A percentile compares a stretch with the other conserved stretches of the same genome.
These are phyloP conservation scores for Motacilla alba DNA, from an alignment of 2,113 vertebrate genomes.

Conservation along the genomic window DNA sequence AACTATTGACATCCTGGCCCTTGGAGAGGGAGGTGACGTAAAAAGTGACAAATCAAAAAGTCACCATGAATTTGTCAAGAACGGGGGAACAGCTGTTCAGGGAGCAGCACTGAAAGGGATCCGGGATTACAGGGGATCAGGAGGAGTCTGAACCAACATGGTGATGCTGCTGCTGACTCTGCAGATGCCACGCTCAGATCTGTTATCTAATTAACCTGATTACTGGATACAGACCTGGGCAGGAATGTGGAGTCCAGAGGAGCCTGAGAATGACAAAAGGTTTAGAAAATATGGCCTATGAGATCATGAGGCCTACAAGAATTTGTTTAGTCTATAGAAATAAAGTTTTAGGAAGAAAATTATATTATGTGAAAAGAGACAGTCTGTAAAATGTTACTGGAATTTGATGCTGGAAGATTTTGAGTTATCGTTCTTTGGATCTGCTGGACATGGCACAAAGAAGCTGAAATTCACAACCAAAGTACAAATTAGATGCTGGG, in stretches of 20 bases:
- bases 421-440: neutral
- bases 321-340: neutral
- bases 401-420: neutral
- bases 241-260: neutral
- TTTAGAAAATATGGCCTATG: neutral
- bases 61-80: neutral
- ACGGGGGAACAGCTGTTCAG: neutral
- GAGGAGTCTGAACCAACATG: neutral
- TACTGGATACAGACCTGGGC: neutral
- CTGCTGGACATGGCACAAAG: neutral
- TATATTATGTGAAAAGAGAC: rapidly evolving
- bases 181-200: neutral
- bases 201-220: slow-evolving; percentile 11
- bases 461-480: neutral
- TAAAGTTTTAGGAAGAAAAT: neutral
- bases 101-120: neutral
- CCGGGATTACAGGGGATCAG: neutral
- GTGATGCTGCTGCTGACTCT: neutral
- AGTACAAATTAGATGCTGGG: neutral
- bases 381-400: neutral
- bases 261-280: neutral
- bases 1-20: neutral
- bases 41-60: neutral
- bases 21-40: neutral
- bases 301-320: neutral